Evolutionary conservation across 1,140 invertebrate species (phyloP).

Genomic region (Dufourea novaeangliae): DNA sequence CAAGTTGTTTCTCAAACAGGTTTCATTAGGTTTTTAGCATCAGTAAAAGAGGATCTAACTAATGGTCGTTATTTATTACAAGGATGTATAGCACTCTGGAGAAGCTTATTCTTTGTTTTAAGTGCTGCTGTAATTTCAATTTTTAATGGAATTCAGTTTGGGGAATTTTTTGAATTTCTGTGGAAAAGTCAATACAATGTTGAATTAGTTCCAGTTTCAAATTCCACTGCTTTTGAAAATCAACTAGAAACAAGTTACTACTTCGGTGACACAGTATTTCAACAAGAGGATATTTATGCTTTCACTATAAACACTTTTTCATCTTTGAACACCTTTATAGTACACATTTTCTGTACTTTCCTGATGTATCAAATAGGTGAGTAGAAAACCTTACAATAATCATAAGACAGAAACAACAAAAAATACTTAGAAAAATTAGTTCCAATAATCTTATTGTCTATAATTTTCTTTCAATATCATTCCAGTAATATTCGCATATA

Average conservation of each 20-base stretch:
- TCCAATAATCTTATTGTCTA: neutral
- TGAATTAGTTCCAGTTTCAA: constrained; percentile 76
- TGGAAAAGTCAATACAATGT: constrained; percentile 80
- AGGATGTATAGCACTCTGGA: constrained; percentile 86
- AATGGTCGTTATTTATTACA: constrained; percentile 87
- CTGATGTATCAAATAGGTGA: constrained; percentile 86
- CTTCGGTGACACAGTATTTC: neutral
- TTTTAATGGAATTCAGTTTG: constrained; percentile 81
- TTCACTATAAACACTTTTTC: constrained; percentile 64
- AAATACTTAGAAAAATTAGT: neutral
- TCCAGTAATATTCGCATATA: constrained; percentile 90
- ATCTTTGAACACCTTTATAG: constrained; percentile 83
- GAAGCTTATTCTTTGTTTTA: constrained; percentile 85
- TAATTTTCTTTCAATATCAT: constrained; percentile 44
- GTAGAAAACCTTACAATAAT: constrained; percentile 8
- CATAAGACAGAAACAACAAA: neutral
- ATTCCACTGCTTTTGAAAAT: constrained; percentile 44
- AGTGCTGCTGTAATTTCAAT: constrained; percentile 83
- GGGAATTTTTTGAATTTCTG: constrained; percentile 83
- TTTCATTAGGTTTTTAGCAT: constrained; percentile 82
- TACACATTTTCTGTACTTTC: constrained; percentile 85
- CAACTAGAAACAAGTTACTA: neutral
- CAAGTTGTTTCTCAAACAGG: constrained; percentile 65
- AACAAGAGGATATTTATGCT: neutral
- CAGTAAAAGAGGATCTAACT: constrained; percentile 83